phyloP scores from a whole-genome alignment of 2,797 vertebrate species.

The Phoxinus dragarum region DNA sequence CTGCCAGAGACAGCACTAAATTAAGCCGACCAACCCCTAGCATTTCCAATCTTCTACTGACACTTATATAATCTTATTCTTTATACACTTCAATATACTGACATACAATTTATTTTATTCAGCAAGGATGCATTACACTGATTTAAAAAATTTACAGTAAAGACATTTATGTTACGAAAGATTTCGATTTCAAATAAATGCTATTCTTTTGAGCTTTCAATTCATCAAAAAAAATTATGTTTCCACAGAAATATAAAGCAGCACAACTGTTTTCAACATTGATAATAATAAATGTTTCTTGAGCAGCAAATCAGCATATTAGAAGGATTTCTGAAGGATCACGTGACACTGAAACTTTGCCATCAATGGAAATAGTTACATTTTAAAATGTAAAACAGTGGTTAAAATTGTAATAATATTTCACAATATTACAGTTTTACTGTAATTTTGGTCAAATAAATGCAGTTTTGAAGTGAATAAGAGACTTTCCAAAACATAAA shows the following conservation, averaged over 20 bases:
- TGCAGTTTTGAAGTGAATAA: not conserved
- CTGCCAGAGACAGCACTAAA: conserved; percentile 18
- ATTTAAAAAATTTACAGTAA: not conserved
- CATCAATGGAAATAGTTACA: not conserved
- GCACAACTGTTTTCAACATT: not conserved
- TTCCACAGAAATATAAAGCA: not conserved
- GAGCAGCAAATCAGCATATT: not conserved
- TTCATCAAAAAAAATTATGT: not conserved
- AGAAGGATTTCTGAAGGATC: not conserved
- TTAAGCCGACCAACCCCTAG: conserved; percentile 8
- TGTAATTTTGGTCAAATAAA: not conserved
- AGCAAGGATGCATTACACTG: not conserved
- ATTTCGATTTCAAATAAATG: not conserved
- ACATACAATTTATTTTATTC: not conserved
- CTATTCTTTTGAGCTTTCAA: not conserved
- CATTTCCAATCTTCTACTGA: not conserved
- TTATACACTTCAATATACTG: too few species aligned
- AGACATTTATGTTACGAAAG: not conserved
- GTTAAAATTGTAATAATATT: not conserved
- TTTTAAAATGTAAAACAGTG: not conserved
- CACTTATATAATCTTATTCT: not conserved
- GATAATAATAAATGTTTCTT: not conserved
- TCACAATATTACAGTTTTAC: not conserved
- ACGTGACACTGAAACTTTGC: not conserved
- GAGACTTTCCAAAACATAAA: not conserved